These are phyloP conservation scores for Phyllotreta striolata DNA, from an alignment of 2,888 invertebrate genomes.

Conservation along the genomic window DNA sequence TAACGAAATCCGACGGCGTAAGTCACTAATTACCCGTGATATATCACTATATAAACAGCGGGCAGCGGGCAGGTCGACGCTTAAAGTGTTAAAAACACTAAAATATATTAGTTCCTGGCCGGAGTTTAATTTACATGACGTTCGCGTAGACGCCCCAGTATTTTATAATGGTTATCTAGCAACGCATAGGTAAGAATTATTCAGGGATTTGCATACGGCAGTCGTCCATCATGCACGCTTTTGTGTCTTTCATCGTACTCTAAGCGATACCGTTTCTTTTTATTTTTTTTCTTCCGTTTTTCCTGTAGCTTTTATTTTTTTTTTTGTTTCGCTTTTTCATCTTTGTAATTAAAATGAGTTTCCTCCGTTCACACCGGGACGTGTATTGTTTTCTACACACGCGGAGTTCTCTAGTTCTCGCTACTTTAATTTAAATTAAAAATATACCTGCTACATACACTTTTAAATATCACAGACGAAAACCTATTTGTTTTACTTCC, in stretches of 20 bases:
- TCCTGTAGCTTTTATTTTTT: too few species aligned
- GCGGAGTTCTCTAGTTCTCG: slow-evolving; percentile 24
- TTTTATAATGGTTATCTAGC: slow-evolving; percentile 59
- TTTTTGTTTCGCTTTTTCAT: slow-evolving; percentile 52
- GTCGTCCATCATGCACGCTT: slow-evolving; percentile 56
- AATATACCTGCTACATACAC: too few species aligned
- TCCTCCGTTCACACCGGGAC: slow-evolving; percentile 53
- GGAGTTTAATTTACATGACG: slow-evolving; percentile 56
- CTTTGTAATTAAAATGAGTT: slow-evolving; percentile 62
- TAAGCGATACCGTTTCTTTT: slow-evolving; percentile 48
- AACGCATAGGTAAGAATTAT: slow-evolving; percentile 59
- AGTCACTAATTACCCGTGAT: slow-evolving; percentile 61
- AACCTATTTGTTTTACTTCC: too few species aligned
- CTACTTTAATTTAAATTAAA: neutral
- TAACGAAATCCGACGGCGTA: slow-evolving; percentile 58
- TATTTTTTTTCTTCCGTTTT: too few species aligned
- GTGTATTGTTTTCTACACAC: slow-evolving; percentile 21
- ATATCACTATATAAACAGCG: slow-evolving; percentile 61
- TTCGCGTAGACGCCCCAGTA: slow-evolving; percentile 52
- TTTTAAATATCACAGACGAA: too few species aligned
- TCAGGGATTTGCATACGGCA: slow-evolving; percentile 57
- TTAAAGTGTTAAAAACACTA: slow-evolving; percentile 60
- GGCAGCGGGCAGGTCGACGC: slow-evolving; percentile 56
- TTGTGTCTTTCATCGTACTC: slow-evolving; percentile 58
- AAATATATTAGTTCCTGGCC: slow-evolving; percentile 60